Base-by-base conservation (phyloP, 2,113 vertebrate genomes). In the Astatotilapia flaviijosephi region DNA sequence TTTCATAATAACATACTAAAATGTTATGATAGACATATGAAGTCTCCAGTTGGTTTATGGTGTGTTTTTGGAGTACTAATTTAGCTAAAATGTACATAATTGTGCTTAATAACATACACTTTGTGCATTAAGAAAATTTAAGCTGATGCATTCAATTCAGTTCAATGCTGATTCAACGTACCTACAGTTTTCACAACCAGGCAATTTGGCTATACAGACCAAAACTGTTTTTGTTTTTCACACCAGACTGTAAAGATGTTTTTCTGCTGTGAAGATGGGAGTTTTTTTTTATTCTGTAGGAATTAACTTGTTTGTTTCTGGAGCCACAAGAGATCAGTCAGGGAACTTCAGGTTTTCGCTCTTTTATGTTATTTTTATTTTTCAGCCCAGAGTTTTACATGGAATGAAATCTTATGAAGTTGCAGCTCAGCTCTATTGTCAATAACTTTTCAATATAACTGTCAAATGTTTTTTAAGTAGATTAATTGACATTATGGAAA, bases 341-440 rank as follows among this genome's bases (percentile, higher is more conserved):
- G 58, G 58, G 0, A 35, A 62, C 31, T 62, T 62, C 17, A 35
- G 58, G 17, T 62, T 35, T 62, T 35, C 0, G 3, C 17, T n/a
- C 58, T 12, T 35, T n/a, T 35, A 2, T 35, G 58, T 62, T 40
- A 7, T 68, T 0, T 68, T 68, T 37, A 40, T 21, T 40, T 68
- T 68, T 40, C 1, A 40, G 19, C 19, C 62, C 35, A 68, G 28
- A 68, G 35, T 14, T 68, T 68, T 37, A 68, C 62, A 21, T 68
- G 4, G n/a, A 40, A 68, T 14, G 35, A 40, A 68, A 40, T 35
- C 31, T n/a, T 3, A 12, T 62, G 31, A 62, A 35, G 31, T 19
- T 68, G 62, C 35, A 40, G n/a, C 62, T 68, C 35, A 68, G 62
- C 35, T 68, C 62, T 68, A 23, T 40, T 37, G 11, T 68, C 62